These are phyloP conservation scores for Triops cancriformis DNA, from an alignment of 1,140 invertebrate genomes.

Conservation along the genomic window DNA sequence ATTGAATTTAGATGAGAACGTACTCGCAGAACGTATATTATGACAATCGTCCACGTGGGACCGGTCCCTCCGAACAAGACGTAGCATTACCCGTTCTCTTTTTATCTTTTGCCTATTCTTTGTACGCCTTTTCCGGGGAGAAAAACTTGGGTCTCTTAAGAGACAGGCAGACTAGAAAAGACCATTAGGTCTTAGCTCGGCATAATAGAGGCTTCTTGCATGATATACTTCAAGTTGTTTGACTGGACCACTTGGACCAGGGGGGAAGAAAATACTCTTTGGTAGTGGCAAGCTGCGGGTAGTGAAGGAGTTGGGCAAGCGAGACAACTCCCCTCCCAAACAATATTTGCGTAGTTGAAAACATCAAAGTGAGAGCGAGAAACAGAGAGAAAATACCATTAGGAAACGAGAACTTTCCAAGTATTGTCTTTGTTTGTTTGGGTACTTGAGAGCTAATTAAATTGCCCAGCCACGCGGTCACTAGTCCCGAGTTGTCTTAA, in stretches of 20 bases:
- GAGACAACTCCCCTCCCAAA: neutral
- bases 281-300: too few relatives aligned
- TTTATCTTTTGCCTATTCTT: neutral
- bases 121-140: neutral
- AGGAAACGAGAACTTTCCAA: neutral
- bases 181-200: neutral
- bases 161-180: neutral
- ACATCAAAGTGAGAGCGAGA: too few relatives aligned
- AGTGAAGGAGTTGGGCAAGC: neutral
- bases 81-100: neutral
- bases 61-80: neutral
- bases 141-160: neutral
- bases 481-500: neutral
- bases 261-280: neutral
- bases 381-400: neutral
- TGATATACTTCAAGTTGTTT: neutral
- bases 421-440: neutral
- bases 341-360: neutral
- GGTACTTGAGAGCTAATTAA: neutral
- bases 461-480: neutral
- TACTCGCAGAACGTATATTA: neutral
- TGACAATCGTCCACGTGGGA: constrained; percentile 1
- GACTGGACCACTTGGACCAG: neutral
- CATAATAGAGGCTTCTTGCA: constrained; percentile 13
- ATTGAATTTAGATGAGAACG: neutral